phyloP scores from a whole-genome alignment of 1,140 invertebrate genomes.

The Glossosoma conforme region DNA sequence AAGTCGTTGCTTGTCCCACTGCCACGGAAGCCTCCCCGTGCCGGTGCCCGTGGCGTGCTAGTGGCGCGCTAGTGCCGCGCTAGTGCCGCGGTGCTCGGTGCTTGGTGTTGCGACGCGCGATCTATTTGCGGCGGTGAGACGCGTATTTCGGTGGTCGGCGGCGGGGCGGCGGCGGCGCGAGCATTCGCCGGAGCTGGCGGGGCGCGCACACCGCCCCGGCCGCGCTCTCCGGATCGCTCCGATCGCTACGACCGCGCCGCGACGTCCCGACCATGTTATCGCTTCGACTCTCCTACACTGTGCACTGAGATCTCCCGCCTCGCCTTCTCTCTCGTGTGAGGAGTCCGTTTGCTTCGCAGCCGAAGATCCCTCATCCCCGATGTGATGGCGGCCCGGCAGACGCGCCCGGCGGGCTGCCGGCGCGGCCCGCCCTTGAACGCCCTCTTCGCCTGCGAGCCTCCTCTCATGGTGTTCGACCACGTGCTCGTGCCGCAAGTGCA shows the following conservation, averaged over 20 bases:
- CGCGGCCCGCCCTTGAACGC: slow-evolving; percentile 23
- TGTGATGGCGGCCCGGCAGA: slow-evolving; percentile 12
- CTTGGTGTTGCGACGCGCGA: not conserved
- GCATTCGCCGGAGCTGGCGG: slow-evolving; percentile 7
- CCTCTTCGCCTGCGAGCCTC: slow-evolving; percentile 22
- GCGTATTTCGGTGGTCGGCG: slow-evolving; percentile 2
- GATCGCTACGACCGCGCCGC: not conserved
- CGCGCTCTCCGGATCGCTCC: too few relatives aligned
- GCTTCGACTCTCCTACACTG: slow-evolving; percentile 21
- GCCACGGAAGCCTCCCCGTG: slow-evolving; percentile 14
- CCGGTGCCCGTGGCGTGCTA: slow-evolving; percentile 1
- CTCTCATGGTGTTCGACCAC: slow-evolving; percentile 19
- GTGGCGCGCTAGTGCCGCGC: not conserved
- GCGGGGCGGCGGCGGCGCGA: slow-evolving; percentile 16
- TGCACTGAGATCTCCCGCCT: slow-evolving; percentile 15
- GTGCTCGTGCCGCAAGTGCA: slow-evolving; percentile 24
- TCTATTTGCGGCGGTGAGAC: slow-evolving; percentile 3
- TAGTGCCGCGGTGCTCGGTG: not conserved
- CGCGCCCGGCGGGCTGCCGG: not conserved
- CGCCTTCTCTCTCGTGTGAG: slow-evolving; percentile 3
- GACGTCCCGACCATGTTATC: slow-evolving; percentile 20
- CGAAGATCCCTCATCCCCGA: not conserved
- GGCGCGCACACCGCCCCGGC: slow-evolving; percentile 3
- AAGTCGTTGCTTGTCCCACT: too few relatives aligned
- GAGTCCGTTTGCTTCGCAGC: not conserved